phyloP scores from a whole-genome alignment of 1,140 invertebrate genomes.

The Yoshiicerus persimilis region DNA sequence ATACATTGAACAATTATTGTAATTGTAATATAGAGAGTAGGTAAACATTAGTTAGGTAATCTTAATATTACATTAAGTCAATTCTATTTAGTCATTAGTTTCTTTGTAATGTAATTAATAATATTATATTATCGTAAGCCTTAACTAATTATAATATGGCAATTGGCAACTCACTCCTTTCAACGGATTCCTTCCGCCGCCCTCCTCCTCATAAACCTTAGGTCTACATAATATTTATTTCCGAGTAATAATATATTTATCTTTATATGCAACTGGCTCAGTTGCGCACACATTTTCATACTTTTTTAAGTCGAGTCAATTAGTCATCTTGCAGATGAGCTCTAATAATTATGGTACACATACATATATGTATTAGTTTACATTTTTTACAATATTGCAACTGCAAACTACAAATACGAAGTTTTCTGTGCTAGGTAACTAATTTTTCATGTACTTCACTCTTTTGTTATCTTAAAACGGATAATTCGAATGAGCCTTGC shows the following conservation, averaged over 20 bases:
- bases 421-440: background rate
- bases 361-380: background rate
- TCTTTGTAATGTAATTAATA: background rate
- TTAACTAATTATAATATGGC: slow-evolving; percentile 12
- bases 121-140: background rate
- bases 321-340: background rate
- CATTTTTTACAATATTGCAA: background rate
- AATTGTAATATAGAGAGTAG: background rate
- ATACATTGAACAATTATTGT: background rate
- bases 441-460: background rate
- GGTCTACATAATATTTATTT: background rate
- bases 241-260: background rate
- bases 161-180: background rate
- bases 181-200: background rate
- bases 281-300: background rate
- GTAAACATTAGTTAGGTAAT: background rate
- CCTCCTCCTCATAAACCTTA: background rate
- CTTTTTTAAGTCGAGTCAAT: background rate
- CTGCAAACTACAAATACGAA: background rate
- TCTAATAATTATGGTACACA: background rate
- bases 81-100: background rate
- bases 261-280: background rate
- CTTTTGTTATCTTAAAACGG: background rate
- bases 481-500: background rate
- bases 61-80: background rate